These are phyloP conservation scores for Parelbella ahira DNA, from an alignment of 2,888 invertebrate genomes.

Conservation along the genomic window DNA sequence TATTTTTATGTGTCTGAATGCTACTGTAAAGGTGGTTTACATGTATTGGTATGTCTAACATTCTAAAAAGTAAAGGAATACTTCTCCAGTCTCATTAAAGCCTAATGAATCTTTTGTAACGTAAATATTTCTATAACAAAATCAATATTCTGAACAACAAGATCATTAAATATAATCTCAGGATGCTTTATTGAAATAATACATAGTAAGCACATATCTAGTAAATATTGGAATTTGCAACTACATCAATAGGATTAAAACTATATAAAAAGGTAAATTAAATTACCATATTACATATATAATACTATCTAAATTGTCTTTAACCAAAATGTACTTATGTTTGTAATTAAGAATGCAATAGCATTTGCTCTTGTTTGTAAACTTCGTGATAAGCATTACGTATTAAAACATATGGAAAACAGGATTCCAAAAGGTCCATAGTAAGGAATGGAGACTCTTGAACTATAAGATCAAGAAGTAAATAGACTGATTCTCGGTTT, in stretches of 20 bases:
- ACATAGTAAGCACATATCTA: constrained; percentile 11
- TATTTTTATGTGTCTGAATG: neutral
- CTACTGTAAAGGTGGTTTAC: constrained; percentile 6
- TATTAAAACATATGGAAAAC: constrained; percentile 98
- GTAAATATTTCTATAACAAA: constrained; percentile 21
- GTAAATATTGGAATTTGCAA: constrained; percentile 28
- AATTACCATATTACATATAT: constrained; percentile 23
- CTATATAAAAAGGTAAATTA: constrained; percentile 14
- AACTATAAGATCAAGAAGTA: constrained; percentile 97
- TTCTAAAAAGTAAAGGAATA: constrained; percentile 38
- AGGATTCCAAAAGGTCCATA: constrained; percentile 98
- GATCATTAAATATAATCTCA: constrained; percentile 15
- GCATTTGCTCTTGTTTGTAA: constrained; percentile 91
- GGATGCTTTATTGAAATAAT: constrained; percentile 12
- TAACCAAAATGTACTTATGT: constrained; percentile 10
- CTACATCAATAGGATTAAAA: constrained; percentile 15
- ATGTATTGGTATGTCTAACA: constrained; percentile 2
- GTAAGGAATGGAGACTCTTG: constrained; percentile 99
- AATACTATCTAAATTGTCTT: constrained; percentile 26
- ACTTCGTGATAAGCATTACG: constrained; percentile 99
- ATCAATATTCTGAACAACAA: constrained; percentile 15
- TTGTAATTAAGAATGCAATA: constrained; percentile 58
- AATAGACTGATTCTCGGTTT: constrained; percentile 97
- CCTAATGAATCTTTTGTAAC: constrained; percentile 33
- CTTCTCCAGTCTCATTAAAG: constrained; percentile 55